Base-by-base conservation (phyloP, 2,888 invertebrate genomes). In the Esperia sulphurella region DNA sequence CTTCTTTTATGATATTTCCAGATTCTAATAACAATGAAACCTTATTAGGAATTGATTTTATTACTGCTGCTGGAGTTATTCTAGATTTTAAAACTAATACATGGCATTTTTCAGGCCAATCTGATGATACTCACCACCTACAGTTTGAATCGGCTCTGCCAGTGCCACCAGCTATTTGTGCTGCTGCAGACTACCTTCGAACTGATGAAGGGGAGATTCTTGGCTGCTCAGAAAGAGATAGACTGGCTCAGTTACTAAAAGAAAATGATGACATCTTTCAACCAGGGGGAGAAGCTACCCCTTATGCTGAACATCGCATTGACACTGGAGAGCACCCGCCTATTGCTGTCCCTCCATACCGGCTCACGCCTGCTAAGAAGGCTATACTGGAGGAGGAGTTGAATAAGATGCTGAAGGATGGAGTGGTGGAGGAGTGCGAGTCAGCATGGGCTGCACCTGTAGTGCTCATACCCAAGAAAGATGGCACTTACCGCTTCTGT, bases 391-490 rank as follows among this genome's bases (percentile, higher is more conserved):
- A 13, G 9, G 13, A 7, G 6, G 38, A 72, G 51, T 45, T 75
- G 3, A 59, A 63, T 10, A 48, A 51, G 33, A 63, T 75, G 66
- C 43, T 71, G 4, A 43, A 59, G 12, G 55, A 66, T 3, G 66
- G 56, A 0, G 57, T 76, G 2, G 70, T 75, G 4, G 71, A 77
- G 50, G 68, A 72, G 44, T 61, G 63, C 44, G 72, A 73, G 46
- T 68, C 66, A 1, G 61, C 68, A 3, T 76, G 70, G 71, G 57
- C 65, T 0, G 56, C 70, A 5, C 72, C 71, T 7, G 68, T 65
- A 0, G 62, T 76, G 0, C 49, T 75, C 39, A 63, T 75, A 5
- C 63, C 64, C 3, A 79, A 76, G 49, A 63, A 55, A 40, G 57
- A 63, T 52, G 67, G 63, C 10, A 46, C 49, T 6, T 33, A 57